Conservation (phyloP, 2,888 invertebrate genomes). For the Lissocephala sabroskyi region DNA sequence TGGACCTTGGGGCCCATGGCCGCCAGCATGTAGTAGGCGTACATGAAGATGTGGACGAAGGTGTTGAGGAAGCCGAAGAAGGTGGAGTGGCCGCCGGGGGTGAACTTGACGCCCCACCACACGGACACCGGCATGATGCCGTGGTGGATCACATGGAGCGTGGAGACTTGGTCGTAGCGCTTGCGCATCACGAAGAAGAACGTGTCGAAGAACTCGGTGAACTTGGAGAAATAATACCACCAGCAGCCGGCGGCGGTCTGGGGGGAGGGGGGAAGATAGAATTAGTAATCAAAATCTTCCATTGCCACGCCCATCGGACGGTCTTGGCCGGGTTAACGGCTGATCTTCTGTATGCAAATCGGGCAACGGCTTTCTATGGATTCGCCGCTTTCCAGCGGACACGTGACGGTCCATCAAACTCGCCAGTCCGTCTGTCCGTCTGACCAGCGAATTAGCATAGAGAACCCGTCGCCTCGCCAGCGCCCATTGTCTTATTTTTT, state of each 20-base stretch:
- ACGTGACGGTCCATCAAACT: not conserved
- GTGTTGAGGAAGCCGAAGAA: slow-evolving; percentile 96
- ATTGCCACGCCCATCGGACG: no score
- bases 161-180: slow-evolving; percentile 92
- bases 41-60: slow-evolving; percentile 96
- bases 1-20: slow-evolving; percentile 91
- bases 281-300: no score
- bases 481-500: no score
- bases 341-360: slow-evolving; percentile 29
- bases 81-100: slow-evolving; percentile 91
- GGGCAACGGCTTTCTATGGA: slow-evolving; percentile 24
- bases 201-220: slow-evolving; percentile 94
- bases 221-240: slow-evolving; percentile 97
- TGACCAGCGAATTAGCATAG: slow-evolving; percentile 42
- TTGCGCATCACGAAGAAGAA: slow-evolving; percentile 95
- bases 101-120: slow-evolving; percentile 92
- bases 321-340: no score
- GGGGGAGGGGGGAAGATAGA: slow-evolving; percentile 4
- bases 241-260: slow-evolving; percentile 90
- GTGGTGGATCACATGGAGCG: slow-evolving; percentile 94
- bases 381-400: slow-evolving; percentile 34
- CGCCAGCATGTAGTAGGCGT: slow-evolving; percentile 90
- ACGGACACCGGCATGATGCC: slow-evolving; percentile 96
- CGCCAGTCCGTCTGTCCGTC: no score
- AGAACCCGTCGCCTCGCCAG: no score